Conservation (phyloP, 2,113 vertebrate species). For the Laterallus jamaicensis region DNA sequence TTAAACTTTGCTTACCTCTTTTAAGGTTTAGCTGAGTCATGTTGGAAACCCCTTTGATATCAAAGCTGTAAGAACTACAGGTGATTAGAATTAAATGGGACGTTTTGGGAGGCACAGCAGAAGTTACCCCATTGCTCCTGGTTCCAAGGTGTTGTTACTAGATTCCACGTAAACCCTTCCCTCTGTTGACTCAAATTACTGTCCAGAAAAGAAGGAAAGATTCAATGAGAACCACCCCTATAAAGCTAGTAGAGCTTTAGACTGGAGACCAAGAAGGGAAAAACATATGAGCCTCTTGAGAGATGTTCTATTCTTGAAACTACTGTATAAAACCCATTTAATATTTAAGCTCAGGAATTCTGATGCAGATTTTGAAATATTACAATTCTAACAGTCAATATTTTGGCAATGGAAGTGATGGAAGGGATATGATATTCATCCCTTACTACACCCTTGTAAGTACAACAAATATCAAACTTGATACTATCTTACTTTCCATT, state of each 20-base stretch:
- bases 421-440: not conserved
- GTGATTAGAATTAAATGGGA: slow-evolving; percentile 9
- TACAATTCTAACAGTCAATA: not conserved
- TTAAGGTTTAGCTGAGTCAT: not conserved
- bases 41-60: not conserved
- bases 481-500: not conserved
- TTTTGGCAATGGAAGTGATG: not conserved
- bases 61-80: not conserved
- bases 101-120: not conserved
- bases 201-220: not conserved
- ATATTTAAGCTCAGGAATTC: not conserved
- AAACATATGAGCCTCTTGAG: not conserved
- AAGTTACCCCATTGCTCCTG: slow-evolving; percentile 1
- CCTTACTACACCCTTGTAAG: not conserved
- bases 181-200: not conserved
- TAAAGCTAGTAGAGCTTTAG: not conserved
- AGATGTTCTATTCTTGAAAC: not conserved
- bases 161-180: not conserved
- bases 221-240: not conserved
- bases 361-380: not conserved
- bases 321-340: not conserved
- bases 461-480: not conserved
- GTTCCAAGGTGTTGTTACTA: not conserved
- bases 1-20: not conserved
- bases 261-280: not conserved